Base-by-base conservation (phyloP, 92 coral and sea anemone genomes). In the Phenganax subtilis region DNA sequence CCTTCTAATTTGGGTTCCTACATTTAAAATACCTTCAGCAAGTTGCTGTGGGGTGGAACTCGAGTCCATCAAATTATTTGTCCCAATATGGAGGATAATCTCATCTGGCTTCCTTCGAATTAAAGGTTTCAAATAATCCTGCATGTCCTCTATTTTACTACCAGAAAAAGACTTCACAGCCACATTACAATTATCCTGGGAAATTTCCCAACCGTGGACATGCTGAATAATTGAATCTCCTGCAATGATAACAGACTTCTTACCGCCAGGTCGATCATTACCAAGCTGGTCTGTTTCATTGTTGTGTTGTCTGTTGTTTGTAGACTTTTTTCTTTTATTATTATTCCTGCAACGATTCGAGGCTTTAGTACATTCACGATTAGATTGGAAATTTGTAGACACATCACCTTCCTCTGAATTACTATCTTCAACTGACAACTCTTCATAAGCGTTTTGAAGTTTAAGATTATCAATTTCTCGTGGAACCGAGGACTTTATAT, bases 1-100 rank as follows among this genome's bases (percentile, higher is more conserved):
- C 30, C 79, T 77, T 80, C 83, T 69, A 75, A 83, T 80, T 86
- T 86, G 91, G 56, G 80, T 62, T 55, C 64, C 87, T 69, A 89
- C 56, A 53, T 11, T 11, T 6, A 20, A 11, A 11, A 3, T 58
- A 58, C 25, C 25, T 20, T 20, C 25, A 20, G 25, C 25, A 20
- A 20, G 25, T 20, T 20, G 25, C 25, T 20, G 25, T 20, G 25
- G 25, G 25, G 25, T 20, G 25, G 25, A 20, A 20, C 25, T 20
- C 25, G 25, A 20, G 25, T 20, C 25, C 0, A 0, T 20, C 25
- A 20, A 20, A 20, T 20, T 20, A 20, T 20, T 20, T 20, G 25
- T 20, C 25, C 25, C 25, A 20, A 20, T 20, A 20, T 20, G 25
- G 25, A 20, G 25, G 25, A 20, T 20, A 20, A 20, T 20, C 25